Base-by-base conservation (phyloP, 1,140 invertebrate species). In the Archivesica marissinica region DNA sequence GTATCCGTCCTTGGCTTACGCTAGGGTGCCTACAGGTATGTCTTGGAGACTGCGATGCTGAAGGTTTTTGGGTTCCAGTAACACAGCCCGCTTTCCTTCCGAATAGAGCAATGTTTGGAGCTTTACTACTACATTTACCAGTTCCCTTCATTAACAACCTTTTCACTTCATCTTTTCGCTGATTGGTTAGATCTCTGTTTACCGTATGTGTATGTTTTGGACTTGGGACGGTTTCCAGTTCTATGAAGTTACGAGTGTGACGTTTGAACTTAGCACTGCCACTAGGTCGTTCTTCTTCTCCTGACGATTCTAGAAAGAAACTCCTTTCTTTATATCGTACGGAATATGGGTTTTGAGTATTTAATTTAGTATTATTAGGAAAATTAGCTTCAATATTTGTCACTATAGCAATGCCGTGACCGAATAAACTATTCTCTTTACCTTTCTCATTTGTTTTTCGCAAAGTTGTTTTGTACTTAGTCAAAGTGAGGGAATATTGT, bases 361-460 rank as follows among this genome's bases (percentile, higher is more conserved):
- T 38, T 13, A 39, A 35, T 23, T 35, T 30, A 25, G 61, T 54
- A 3, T 38, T 35, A 39, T 47, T 35, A 20, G 79, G 68, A 52
- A 81, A 44, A 41, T 81, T 56, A 6, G 79, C 39, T 72, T 66
- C 50, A 17, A 79, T 64, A 17, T 79, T 79, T 9, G 52, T 78
- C 20, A 79, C 77, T 50, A 61, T 38, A 28, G 77, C 59, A 66
- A 79, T 23, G 35, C 25, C 44, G 6, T 77, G 52, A 2, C 35
- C 59, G 13, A 41, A 23, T 28, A 13, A 7, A 15, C n/a, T 35
- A 13, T 41, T 33, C 30, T 38, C 35, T 23, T 2, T 15, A 47
- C 38, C 50, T 11, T 74, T 44, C 4, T 44, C 61, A 6, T 17
- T 13, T 64, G 66, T 79, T 0, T 30, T n/a, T 64, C 23, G 76